Evolutionary conservation across 1,140 invertebrate genomes (phyloP), one percentile per base, ranked within the genome.

Genomic region (Camponotus floridanus): DNA sequence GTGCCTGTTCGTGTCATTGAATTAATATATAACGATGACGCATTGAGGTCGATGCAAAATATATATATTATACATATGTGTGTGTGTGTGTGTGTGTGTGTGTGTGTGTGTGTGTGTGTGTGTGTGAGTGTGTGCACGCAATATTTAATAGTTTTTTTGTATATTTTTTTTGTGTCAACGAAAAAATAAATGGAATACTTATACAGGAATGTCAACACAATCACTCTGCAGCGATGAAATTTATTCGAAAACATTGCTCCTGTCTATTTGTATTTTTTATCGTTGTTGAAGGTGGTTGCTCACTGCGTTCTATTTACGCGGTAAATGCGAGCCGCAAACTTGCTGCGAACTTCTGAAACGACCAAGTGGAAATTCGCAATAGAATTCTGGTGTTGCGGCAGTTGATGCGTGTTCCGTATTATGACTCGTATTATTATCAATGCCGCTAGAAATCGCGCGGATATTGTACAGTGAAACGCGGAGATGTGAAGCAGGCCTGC

Each of bases 1-100:
- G 42, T 31, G 42, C 42, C 79, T 61, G 79, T 26, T 83, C 57
- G 55, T 71, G 78, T 73, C 79, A 62, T 83, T 61, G 79, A 61
- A 39, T 61, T 61, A 83, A 73, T 83, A 83, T 83, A 61, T 74
- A 39, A 62, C 79, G 39, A 74, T 83, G 55, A 83, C 68, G 55
- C 55, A 62, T 48, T 21, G 57, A 15, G 48, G 31, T 55, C 45
- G 31, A 73, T 73, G 48, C 26, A 55, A 73, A 57, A 73, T 73
- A n/a, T 51, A 55, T 71, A 48, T 42, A 26, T 1, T 26, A 0
- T 26, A 26, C 1, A 26, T 26, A 42, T 11, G 2, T 45, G 42
- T 45, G 42, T 45, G 8, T 45, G 1, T 45, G 9, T 45, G 11
- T 13, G 18, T 15, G 48, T 18, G 48, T 83, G 26, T 15, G 48